A percentile compares a stretch with the other conserved stretches of the same genome.
phyloP scores from a whole-genome alignment of 2,113 vertebrate genomes.

The Plestiodon gilberti region DNA sequence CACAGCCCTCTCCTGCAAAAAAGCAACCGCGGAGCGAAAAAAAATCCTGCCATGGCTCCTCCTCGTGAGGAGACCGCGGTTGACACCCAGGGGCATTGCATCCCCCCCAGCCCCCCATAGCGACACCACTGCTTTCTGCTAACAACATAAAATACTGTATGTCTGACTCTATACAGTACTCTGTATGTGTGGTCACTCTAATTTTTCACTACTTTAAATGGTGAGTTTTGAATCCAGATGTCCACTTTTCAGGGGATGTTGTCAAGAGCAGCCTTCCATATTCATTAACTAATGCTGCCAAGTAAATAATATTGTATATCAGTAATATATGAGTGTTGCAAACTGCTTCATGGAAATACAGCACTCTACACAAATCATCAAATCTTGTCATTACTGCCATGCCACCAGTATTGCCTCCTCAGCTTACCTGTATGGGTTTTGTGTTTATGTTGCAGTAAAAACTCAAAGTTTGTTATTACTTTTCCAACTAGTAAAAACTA shows the following conservation, averaged over 20 bases:
- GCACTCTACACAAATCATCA: background rate
- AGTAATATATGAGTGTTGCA: background rate
- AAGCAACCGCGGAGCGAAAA: too few species aligned
- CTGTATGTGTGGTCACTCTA: background rate
- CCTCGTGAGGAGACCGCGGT: too few species aligned
- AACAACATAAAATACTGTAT: background rate
- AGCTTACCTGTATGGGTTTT: background rate
- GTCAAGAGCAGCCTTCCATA: background rate
- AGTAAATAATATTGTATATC: background rate
- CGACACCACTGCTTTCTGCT: too few species aligned
- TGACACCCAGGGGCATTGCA: too few species aligned
- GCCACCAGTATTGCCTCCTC: background rate
- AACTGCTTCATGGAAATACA: background rate
- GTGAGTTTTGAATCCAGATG: background rate
- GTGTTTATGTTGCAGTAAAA: too few species aligned
- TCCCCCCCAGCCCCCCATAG: too few species aligned
- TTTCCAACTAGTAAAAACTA: too few species aligned
- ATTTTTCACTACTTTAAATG: background rate
- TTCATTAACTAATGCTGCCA: too few species aligned
- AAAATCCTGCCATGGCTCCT: too few species aligned
- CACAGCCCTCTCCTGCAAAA: too few species aligned
- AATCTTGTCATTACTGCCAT: background rate
- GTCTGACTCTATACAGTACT: too few species aligned
- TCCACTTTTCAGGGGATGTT: background rate
- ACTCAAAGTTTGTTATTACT: too few species aligned